These are phyloP conservation scores for Dipodomys ordii DNA, from an alignment of 2,113 vertebrate species.

Conservation along the genomic window DNA sequence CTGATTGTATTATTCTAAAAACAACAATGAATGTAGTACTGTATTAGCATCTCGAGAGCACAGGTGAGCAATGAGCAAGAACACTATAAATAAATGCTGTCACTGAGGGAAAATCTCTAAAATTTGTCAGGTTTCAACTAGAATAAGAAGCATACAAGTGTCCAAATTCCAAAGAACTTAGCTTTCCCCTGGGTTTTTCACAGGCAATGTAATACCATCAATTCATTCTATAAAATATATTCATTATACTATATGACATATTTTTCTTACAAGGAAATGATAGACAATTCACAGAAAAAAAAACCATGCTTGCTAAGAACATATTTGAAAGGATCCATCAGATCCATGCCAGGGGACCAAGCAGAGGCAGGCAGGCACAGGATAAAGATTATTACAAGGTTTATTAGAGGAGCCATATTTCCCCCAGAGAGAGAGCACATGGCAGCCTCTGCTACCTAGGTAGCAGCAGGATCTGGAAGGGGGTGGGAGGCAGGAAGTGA, in stretches of 20 bases:
- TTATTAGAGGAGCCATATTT: no score
- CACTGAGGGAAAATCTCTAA: neutral
- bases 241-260: neutral
- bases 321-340: neutral
- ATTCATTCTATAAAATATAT: neutral
- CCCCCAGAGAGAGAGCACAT: no score
- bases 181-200: neutral
- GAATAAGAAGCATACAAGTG: neutral
- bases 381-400: no score
- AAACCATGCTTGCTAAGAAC: neutral
- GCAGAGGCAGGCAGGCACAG: no score
- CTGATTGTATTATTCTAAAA: neutral
- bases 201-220: neutral
- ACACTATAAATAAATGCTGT: neutral
- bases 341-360: no score
- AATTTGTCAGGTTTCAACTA: neutral
- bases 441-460: no score
- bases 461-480: no score
- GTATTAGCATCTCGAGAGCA: neutral
- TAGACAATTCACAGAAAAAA: neutral
- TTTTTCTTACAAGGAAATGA: neutral
- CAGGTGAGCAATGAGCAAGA: neutral
- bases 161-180: neutral
- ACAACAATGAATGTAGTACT: neutral
- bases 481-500: no score